Evolutionary conservation across 2,797 vertebrate genomes (phyloP), one percentile per base, ranked within the genome.

Genomic region (Darevskia nairensis): DNA sequence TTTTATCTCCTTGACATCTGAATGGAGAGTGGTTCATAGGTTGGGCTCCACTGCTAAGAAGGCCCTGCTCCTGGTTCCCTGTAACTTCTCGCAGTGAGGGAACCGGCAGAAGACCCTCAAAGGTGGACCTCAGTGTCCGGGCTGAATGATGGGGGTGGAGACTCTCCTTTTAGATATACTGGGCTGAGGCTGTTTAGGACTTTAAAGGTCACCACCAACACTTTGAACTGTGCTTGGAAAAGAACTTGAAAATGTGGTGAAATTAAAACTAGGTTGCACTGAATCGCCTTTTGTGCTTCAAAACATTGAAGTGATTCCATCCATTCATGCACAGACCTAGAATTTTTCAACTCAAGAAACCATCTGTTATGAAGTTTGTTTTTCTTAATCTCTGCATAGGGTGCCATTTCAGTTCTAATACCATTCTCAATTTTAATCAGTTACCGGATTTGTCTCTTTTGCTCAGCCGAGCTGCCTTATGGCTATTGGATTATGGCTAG

Each of bases 231-330:
- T 55, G 17, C n/a, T 97, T 98, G 83, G 97, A 97, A 6, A 97
- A 97, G 89, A 95, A 97, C 79, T 93, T 98, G 3, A 86, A 4
- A 29, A 98, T 99, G 15, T 91, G 96, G 97, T 25, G 91, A 96
- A 21, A 96, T 98, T 17, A 97, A 87, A 4, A 66, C 98, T 3
- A 98, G 1, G 0, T 92, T 59, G 17, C 85, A 64, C 10, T 0
- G 0, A 0, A 1, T 0, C 0, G 93, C 94, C 0, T 0, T 0
- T 0, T 0, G 0, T 0, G 93, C 97, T 84, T 50, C 9, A 0
- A 82, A 98, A 25, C 0, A 69, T 85, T 0, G 0, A 0, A 0
- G 0, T 4, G 0, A 0, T 91, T 0, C 0, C 15, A 0, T 80
- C 86, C 0, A 0, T 0, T 35, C 80, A 79, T 68, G 21, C 61